phyloP scores from a whole-genome alignment of 2,113 vertebrate genomes.

The Actenoides lindsayi region DNA sequence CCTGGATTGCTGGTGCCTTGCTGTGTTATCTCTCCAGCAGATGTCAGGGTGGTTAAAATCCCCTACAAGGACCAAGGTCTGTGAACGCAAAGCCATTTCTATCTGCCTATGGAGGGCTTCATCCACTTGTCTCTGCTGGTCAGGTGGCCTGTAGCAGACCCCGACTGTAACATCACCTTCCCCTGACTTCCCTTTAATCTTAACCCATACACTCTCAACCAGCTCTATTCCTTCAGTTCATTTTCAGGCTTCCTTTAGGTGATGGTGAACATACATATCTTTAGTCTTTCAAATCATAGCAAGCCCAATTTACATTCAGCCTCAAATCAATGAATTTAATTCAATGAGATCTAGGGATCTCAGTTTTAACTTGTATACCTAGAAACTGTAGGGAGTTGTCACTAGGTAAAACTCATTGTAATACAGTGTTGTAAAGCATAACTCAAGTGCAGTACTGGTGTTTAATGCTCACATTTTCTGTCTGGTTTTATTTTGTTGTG shows the following conservation, averaged over 20 bases:
- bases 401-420: not conserved
- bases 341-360: not conserved
- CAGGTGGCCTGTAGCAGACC: no score
- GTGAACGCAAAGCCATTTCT: no score
- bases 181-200: no score
- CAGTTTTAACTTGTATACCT: not conserved
- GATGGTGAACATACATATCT: not conserved
- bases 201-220: no score
- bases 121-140: no score
- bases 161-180: no score
- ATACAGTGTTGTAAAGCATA: not conserved
- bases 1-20: no score
- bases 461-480: not conserved
- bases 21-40: no score
- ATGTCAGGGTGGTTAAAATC: no score
- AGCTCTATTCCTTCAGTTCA: not conserved
- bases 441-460: not conserved
- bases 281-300: not conserved
- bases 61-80: no score
- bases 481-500: not conserved
- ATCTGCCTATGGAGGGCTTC: no score
- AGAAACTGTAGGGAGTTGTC: not conserved
- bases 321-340: not conserved
- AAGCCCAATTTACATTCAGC: not conserved
- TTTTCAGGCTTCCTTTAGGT: not conserved